These are phyloP conservation scores for Eulithis testata DNA, from an alignment of 2,888 invertebrate genomes.

Conservation along the genomic window DNA sequence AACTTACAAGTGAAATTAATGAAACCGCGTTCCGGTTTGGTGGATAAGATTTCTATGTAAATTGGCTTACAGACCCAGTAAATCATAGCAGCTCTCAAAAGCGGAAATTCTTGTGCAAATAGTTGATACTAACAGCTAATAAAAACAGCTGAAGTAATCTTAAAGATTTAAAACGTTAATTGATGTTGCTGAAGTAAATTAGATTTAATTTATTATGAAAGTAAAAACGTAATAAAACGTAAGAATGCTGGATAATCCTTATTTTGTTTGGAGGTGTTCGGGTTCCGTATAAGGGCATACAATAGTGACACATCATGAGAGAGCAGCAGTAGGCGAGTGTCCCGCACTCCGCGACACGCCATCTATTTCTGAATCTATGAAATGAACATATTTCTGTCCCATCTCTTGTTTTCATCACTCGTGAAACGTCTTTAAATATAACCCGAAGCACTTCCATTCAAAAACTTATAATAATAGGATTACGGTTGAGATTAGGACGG, in stretches of 20 bases:
- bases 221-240: too few relatives aligned
- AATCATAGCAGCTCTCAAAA: neutral
- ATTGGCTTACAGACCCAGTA: neutral
- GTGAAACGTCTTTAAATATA: conserved; percentile 42
- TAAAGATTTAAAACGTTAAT: too few relatives aligned
- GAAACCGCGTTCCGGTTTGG: neutral
- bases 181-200: too few relatives aligned
- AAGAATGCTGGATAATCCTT: too few relatives aligned
- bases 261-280: too few relatives aligned
- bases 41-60: neutral
- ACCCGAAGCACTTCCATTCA: neutral
- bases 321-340: too few relatives aligned
- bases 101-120: neutral
- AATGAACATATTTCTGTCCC: conserved; percentile 73
- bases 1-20: neutral
- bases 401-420: conserved; percentile 52
- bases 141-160: neutral
- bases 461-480: conserved; percentile 9
- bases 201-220: too few relatives aligned
- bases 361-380: conserved; percentile 68
- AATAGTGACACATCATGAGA: too few relatives aligned
- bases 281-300: too few relatives aligned
- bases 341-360: conserved; percentile 19
- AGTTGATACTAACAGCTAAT: neutral
- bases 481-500: conserved; percentile 11